Percentiles rank a stretch among this genome's conserved stretches.
Evolutionary conservation across 1,140 invertebrate genomes (phyloP).

Genomic region (Ceratitis capitata): DNA sequence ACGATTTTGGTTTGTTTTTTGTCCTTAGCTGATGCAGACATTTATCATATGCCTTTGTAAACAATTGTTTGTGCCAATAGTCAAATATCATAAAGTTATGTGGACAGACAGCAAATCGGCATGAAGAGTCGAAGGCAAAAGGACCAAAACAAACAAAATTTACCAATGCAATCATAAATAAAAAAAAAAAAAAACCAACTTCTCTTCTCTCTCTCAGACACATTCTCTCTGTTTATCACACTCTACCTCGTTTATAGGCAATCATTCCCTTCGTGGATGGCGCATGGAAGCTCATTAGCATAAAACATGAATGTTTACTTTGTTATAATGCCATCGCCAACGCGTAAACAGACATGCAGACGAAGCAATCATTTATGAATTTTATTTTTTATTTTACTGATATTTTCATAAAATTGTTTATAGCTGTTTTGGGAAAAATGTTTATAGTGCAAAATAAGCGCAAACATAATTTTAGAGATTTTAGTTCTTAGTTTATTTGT

Average conservation of each 20-base stretch:
- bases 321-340: constrained; percentile 29
- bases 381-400: not conserved
- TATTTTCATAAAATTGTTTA: not conserved
- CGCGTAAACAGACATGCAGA: not conserved
- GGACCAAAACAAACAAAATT: constrained; percentile 59
- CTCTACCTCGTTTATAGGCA: not conserved
- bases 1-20: not conserved
- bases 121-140: too few relatives aligned
- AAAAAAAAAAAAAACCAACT: not conserved
- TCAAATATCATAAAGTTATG: constrained; percentile 46
- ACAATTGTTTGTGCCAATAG: constrained; percentile 42
- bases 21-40: not conserved
- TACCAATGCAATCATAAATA: constrained; percentile 55
- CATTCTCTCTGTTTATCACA: too few relatives aligned
- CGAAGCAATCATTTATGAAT: constrained; percentile 48
- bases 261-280: not conserved
- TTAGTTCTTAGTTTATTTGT: too few relatives aligned
- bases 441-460: too few relatives aligned
- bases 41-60: constrained; percentile 40
- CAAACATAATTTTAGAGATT: too few relatives aligned
- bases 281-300: constrained; percentile 63
- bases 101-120: constrained; percentile 39
- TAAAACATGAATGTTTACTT: constrained; percentile 65
- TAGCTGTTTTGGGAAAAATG: too few relatives aligned
- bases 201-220: not conserved